phyloP scores from a whole-genome alignment of 2,113 vertebrate genomes.

The Hemibagrus wyckioides region DNA sequence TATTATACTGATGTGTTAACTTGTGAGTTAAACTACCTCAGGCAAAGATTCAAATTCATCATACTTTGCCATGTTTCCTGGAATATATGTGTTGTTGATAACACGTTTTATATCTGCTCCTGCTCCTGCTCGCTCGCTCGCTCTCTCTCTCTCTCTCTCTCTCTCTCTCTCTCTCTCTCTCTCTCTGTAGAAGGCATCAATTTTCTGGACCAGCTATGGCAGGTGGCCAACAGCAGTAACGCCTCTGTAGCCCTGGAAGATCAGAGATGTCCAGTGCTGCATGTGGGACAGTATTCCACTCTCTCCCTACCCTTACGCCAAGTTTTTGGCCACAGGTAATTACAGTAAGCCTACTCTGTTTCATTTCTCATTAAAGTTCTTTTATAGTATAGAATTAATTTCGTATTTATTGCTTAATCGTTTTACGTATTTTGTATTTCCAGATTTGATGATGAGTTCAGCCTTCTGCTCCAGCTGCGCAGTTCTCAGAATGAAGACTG shows the following conservation, averaged over 20 bases:
- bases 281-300: conserved; percentile 83
- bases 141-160: background rate
- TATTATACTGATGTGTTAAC: conserved; percentile 10
- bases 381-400: background rate
- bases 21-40: background rate
- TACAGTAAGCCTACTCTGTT: background rate
- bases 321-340: conserved; percentile 77
- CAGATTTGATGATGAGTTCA: conserved; percentile 84
- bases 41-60: background rate
- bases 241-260: conserved; percentile 69
- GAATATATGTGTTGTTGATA: background rate
- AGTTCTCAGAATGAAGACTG: conserved; percentile 76
- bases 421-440: conserved; percentile 19
- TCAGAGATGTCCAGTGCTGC: conserved; percentile 72
- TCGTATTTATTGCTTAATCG: background rate
- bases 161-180: background rate
- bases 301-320: conserved; percentile 74
- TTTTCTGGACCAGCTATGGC: conserved; percentile 75
- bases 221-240: conserved; percentile 69
- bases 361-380: background rate
- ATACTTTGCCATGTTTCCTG: background rate
- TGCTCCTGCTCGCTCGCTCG: background rate
- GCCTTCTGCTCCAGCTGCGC: conserved; percentile 78
- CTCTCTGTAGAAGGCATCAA: conserved; percentile 76
- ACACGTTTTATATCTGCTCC: conserved; percentile 22